Base-by-base conservation (phyloP, 1,140 invertebrate species). In the Lordiphosa stackelbergi region DNA sequence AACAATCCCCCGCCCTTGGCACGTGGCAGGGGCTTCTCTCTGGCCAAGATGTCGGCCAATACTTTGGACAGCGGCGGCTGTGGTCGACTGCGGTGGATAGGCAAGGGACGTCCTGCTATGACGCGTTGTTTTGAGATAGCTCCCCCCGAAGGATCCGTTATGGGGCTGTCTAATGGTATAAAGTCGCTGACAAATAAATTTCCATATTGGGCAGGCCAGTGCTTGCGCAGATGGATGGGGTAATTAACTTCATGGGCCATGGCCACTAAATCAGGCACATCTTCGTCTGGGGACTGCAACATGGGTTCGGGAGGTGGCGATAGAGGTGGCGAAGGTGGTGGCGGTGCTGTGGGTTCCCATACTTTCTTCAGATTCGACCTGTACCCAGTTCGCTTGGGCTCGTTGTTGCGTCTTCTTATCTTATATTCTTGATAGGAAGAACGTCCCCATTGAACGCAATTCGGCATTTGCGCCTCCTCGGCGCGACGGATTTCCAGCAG, bases 91-190 rank as follows among this genome's bases (percentile, higher is more conserved):
- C 45, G 43, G 9, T 71, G 75, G 0, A 8, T n/a, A 24, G 22
- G 43, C 1, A 47, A 5, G 0, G 61, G 11, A 11, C 52, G 59
- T 3, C 36, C 22, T 5, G 4, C 22, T 6, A 5, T 24, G 5
- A 24, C 22, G 22, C 22, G 5, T 24, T 5, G 49, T 52, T 81
- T 81, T 1, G 77, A 83, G 8, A 81, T 73, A 22, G 77, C 77
- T 3, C 77, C 77, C 4, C 69, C 51, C 0, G 57, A 40, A 2
- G 47, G 7, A 48, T 81, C 56, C 2, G 59, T 75, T 5, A 79
- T 81, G 12, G 77, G 71, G 5, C 24, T 48, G 10, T 37, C 42
- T 37, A 79, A 34, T 0, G 75, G 75, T 36, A 71, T 61, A 5
- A 70, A 68, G 8, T 81, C 64, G 16, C 55, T 73, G 5, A 57